Base-by-base conservation (phyloP, 2,113 vertebrate species). In the Xyliphius kryptos region DNA sequence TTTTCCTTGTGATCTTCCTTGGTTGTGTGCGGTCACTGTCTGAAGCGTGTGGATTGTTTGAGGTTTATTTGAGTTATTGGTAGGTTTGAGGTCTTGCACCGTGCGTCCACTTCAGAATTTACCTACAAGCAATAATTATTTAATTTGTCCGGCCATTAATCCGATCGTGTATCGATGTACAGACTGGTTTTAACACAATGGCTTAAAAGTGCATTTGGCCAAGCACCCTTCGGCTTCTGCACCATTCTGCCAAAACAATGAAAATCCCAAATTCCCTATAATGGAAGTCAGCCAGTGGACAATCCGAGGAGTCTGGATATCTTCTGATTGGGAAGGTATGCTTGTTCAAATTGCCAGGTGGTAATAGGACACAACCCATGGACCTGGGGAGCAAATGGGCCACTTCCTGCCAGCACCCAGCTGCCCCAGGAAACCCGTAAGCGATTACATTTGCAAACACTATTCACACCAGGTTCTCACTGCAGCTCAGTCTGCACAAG, bases 1-100 rank as follows among this genome's bases (percentile, higher is more conserved):
- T 16, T 46, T 54, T 26, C 37, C n/a, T 15, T 82, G 81, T 82
- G 72, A 82, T 71, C 66, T 73, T 67, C 69, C 38, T 12, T 37
- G 36, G 53, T 38, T 38, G 37, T 38, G 37, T 38, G 5, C 10
- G 37, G 10, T 38, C 5, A 38, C 37, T 38, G 37, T n/a, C n/a
- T n/a, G n/a, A n/a, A n/a, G n/a, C n/a, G n/a, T n/a, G n/a, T n/a
- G n/a, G n/a, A n/a, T n/a, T n/a, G n/a, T n/a, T n/a, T n/a, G n/a
- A n/a, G n/a, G n/a, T n/a, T n/a, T n/a, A n/a, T 32, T 32, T n/a
- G n/a, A n/a, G n/a, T n/a, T n/a, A n/a, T n/a, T n/a, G n/a, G n/a
- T n/a, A n/a, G n/a, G n/a, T 38, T 51, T 51, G 14, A 10, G 36
- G 36, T 5, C 36, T 5, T 38, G 17, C 15, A 10, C 14, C 43